These are phyloP conservation scores for Drosophila ustulata DNA, from an alignment of 2,888 invertebrate species.

Conservation along the genomic window DNA sequence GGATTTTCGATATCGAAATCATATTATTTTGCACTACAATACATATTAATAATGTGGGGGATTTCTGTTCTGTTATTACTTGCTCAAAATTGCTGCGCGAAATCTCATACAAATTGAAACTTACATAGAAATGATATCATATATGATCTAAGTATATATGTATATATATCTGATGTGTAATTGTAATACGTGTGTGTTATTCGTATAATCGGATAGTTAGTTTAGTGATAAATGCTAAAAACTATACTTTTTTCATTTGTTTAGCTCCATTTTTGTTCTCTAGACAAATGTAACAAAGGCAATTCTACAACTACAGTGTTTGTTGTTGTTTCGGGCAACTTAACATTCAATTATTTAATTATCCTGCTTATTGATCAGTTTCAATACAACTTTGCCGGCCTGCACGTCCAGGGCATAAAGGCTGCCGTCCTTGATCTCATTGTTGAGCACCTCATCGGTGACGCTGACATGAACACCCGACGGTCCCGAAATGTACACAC, in stretches of 20 bases:
- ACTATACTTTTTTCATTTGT: conserved; percentile 57
- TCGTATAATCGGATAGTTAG: conserved; percentile 12
- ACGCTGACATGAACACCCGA: conserved; percentile 93
- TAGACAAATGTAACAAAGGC: conserved; percentile 19
- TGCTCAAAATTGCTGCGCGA: conserved; percentile 70
- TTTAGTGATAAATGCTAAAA: conserved; percentile 68
- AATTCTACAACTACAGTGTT: conserved; percentile 28
- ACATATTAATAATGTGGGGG: conserved; percentile 26
- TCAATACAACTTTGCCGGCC: conserved; percentile 86
- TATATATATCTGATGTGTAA: conserved; percentile 19
- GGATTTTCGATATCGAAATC: conserved; percentile 25
- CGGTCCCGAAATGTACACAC: conserved; percentile 92
- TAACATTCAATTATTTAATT: conserved; percentile 49
- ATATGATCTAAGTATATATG: neutral
- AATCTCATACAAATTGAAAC: conserved; percentile 71
- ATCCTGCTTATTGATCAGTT: conserved; percentile 85
- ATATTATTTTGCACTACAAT: conserved; percentile 48
- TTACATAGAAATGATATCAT: conserved; percentile 52
- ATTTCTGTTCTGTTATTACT: conserved; percentile 31
- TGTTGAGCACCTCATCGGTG: conserved; percentile 93
- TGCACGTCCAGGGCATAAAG: conserved; percentile 88
- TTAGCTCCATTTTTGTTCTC: neutral
- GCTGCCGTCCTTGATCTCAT: conserved; percentile 91
- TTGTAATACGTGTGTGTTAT: conserved; percentile 35
- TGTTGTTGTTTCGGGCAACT: too few species aligned